Evolutionary conservation across 2,888 invertebrate species (phyloP), one percentile per base, ranked within the genome.

Genomic region (Acleris cristana): DNA sequence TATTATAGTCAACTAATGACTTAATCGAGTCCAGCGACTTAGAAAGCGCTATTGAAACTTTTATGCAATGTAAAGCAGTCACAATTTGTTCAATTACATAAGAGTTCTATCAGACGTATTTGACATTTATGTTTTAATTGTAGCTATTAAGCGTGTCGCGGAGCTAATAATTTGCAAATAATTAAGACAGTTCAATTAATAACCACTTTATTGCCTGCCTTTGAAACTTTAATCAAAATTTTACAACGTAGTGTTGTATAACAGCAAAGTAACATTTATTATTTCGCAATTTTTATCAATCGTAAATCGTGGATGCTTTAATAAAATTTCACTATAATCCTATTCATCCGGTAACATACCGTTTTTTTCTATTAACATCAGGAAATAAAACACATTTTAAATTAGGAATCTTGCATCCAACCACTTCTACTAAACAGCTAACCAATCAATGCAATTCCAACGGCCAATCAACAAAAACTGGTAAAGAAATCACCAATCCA

Each of bases 11-110:
- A 74, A 79, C 81, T 85, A 86, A 89, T 87, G 78, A 81, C 84
- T 86, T 84, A 87, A 89, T 89, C 85, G 81, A 80, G 80, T 77
- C 82, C 76, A 73, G 74, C 77, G 78, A 57, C 61, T 59, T 88
- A 87, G 90, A 90, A 90, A 90, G 88, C 84, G 73, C 73, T 76
- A 77, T 74, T 75, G 73, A 79, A 73, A 82, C 77, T 80, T 85
- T 81, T 81, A 83, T 80, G 83, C 76, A 81, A 82, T 76, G 70
- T 58, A 60, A 58, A 54, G 21, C 62, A 63, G 59, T 59, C 66
- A 66, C 62, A 59, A 55, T 64, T 64, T 4, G 55, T 44, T 56
- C 14, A 18, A 18, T 69, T 69, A 56, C 45, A 62, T 63, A 67
- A 67, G 52, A 65, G 60, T 45, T 60, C 48, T 65, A 60, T 69